Evolutionary conservation across 2,888 invertebrate genomes (phyloP).

Genomic region (Iphiclides podalirius): DNA sequence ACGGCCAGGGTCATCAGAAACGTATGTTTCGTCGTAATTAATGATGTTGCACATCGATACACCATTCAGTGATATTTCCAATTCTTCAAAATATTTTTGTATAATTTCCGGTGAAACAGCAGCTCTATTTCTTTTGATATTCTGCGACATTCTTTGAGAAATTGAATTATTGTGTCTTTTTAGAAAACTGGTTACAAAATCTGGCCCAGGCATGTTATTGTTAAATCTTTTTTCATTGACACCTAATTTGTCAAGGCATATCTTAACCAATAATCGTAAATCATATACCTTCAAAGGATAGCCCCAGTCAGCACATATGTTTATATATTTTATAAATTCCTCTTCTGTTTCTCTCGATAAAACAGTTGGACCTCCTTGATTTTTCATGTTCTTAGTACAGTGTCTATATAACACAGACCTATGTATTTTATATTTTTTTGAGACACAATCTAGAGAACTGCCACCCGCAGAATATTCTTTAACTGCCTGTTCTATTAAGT

Average conservation of each 20-base stretch:
- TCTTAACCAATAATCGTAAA: conserved; percentile 13
- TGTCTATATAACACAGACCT: conserved; percentile 20
- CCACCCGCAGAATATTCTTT: too few species aligned
- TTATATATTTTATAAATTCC: conserved; percentile 13
- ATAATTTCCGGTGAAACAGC: conserved; percentile 20
- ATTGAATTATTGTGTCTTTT: conserved; percentile 21
- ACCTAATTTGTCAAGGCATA: conserved; percentile 3
- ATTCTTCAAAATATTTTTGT: conserved; percentile 20
- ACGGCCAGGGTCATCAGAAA: neutral
- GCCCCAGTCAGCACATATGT: conserved; percentile 14
- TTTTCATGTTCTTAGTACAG: conserved; percentile 14
- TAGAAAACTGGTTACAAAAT: conserved; percentile 24
- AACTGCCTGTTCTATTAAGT: too few species aligned
- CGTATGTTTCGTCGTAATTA: conserved; percentile 1
- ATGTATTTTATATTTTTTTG: conserved; percentile 10
- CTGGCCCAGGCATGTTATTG: conserved; percentile 26
- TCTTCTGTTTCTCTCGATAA: conserved; percentile 13
- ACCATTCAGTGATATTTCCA: conserved; percentile 12
- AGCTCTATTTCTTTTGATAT: conserved; percentile 26
- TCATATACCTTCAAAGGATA: conserved; percentile 3
- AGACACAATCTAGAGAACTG: neutral
- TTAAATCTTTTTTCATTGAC: conserved; percentile 21
- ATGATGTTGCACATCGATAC: neutral
- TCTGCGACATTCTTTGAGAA: conserved; percentile 20
- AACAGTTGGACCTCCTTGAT: conserved; percentile 15